phyloP scores from a whole-genome alignment of 2,797 vertebrate species.

The Gymnodraco acuticeps region DNA sequence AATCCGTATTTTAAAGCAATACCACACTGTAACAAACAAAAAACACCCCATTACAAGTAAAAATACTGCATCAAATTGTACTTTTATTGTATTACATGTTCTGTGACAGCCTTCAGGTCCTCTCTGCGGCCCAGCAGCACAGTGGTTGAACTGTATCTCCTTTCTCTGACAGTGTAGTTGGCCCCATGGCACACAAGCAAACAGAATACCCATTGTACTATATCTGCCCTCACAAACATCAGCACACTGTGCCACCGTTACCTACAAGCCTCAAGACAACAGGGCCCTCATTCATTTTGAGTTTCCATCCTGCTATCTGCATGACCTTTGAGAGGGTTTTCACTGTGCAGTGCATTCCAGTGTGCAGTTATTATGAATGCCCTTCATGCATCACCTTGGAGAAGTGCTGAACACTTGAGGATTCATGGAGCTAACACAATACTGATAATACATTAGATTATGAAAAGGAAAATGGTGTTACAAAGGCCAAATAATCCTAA shows the following conservation, averaged over 20 bases:
- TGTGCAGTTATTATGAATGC: slow-evolving; percentile 58
- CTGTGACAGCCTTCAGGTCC: slow-evolving; percentile 20
- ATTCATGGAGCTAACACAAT: neutral
- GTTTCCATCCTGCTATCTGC: slow-evolving; percentile 56
- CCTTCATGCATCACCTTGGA: slow-evolving; percentile 72
- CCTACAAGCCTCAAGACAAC: slow-evolving; percentile 60
- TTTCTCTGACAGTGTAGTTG: slow-evolving; percentile 47
- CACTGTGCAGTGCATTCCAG: slow-evolving; percentile 62
- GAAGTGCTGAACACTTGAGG: slow-evolving; percentile 26
- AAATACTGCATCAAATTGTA: too few species aligned
- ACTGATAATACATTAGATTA: neutral
- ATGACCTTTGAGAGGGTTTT: slow-evolving; percentile 64
- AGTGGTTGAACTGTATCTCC: slow-evolving; percentile 49
- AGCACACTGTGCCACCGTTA: slow-evolving; percentile 61
- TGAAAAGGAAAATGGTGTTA: neutral
- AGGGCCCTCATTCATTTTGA: slow-evolving; percentile 68
- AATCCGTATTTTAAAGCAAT: neutral
- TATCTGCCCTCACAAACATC: slow-evolving; percentile 55
- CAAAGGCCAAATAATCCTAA: neutral
- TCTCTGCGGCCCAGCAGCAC: neutral
- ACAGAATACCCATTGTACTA: slow-evolving; percentile 79
- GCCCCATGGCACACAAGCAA: slow-evolving; percentile 50
- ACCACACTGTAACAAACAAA: neutral
- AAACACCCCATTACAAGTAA: too few species aligned
- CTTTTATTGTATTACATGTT: neutral